phyloP scores from a whole-genome alignment of 1,140 invertebrate genomes.

The Hyphantria cunea region DNA sequence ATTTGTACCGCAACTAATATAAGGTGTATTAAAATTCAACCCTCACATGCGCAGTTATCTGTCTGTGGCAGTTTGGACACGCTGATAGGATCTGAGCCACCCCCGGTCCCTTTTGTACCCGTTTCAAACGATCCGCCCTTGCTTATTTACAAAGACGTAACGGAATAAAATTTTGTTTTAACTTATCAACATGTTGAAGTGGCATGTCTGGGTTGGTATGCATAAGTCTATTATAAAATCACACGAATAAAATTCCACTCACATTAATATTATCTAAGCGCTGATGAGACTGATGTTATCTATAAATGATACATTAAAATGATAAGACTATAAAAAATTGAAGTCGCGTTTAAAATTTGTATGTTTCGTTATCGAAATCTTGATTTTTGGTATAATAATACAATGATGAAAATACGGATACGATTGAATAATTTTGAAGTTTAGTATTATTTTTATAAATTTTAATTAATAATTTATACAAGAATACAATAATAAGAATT shows the following conservation, averaged over 20 bases:
- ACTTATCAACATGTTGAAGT: conserved; percentile 31
- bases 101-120: conserved; percentile 47
- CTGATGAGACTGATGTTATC: no score
- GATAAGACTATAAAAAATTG: no score
- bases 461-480: no score
- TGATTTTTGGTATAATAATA: no score
- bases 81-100: conserved; percentile 56
- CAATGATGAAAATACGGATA: no score
- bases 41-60: conserved; percentile 59
- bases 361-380: no score
- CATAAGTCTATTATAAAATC: background rate
- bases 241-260: background rate
- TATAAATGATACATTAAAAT: no score
- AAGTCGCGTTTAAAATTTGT: no score
- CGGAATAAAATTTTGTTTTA: conserved; percentile 48
- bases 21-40: conserved; percentile 62
- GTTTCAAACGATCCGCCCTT: conserved; percentile 61
- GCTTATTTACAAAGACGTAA: conserved; percentile 54
- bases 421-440: no score
- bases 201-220: conserved; percentile 18
- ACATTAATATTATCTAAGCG: background rate
- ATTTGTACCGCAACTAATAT: conserved; percentile 31
- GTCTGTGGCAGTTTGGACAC: conserved; percentile 60
- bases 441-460: no score
- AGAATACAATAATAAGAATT: no score